Evolutionary conservation across 1,140 invertebrate species (phyloP).

Genomic region (Scaptomyza pallida): DNA sequence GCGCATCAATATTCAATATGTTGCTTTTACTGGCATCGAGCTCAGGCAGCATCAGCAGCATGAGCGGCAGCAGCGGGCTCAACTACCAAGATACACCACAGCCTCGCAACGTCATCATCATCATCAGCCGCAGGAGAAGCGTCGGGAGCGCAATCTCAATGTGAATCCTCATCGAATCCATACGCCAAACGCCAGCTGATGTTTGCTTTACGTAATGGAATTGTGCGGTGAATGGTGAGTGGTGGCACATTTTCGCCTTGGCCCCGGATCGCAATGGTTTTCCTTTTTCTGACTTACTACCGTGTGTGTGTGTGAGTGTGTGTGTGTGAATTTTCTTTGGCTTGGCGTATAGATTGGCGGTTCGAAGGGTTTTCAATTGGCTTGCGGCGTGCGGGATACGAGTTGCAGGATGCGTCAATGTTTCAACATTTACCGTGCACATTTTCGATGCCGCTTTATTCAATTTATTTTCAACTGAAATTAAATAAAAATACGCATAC

Average conservation of each 20-base stretch:
- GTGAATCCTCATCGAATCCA: slow-evolving; percentile 50
- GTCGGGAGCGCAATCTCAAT: slow-evolving; percentile 58
- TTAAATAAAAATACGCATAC: slow-evolving; percentile 77
- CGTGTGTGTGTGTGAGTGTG: neutral
- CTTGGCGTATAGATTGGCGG: slow-evolving; percentile 53
- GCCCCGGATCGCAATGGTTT: slow-evolving; percentile 22
- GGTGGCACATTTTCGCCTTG: slow-evolving; percentile 60
- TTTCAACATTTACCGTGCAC: slow-evolving; percentile 59
- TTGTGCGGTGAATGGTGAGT: slow-evolving; percentile 74
- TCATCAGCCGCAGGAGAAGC: slow-evolving; percentile 3
- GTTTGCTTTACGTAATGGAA: slow-evolving; percentile 81
- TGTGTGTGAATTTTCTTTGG: slow-evolving; percentile 61
- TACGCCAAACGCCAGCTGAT: slow-evolving; percentile 70
- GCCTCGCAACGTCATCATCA: neutral
- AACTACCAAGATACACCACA: neutral
- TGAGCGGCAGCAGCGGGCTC: neutral
- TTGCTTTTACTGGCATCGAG: slow-evolving; percentile 68
- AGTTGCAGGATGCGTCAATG: slow-evolving; percentile 25
- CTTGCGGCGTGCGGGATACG: slow-evolving; percentile 21
- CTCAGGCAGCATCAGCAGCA: slow-evolving; percentile 2
- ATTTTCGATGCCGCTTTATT: slow-evolving; percentile 47
- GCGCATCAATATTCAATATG: slow-evolving; percentile 81
- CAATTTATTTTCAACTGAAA: slow-evolving; percentile 74
- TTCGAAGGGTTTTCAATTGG: slow-evolving; percentile 57
- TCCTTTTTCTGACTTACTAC: slow-evolving; percentile 51